Evolutionary conservation across 2,113 vertebrate species (phyloP), one percentile per base, ranked within the genome.

Genomic region (Cacatua alba): DNA sequence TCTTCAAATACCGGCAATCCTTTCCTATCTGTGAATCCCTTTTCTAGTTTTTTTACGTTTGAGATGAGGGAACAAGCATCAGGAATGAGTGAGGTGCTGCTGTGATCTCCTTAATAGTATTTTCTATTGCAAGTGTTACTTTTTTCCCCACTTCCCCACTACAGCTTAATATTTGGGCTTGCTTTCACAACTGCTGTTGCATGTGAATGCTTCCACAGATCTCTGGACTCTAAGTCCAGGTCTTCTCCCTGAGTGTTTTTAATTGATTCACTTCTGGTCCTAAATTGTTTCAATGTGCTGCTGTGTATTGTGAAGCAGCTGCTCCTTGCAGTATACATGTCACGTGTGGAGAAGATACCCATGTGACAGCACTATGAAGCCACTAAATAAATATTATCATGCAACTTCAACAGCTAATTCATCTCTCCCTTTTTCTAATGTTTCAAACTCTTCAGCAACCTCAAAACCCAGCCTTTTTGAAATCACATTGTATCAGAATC

Each of bases 251-350:
- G 52, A 2, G 6, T 33, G 69, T 24, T 37, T 88, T 90, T 28
- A 90, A 83, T 86, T 86, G 78, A 86, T 71, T 88, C 29, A 86
- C 33, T 94, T 93, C 76, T 82, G 69, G 72, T 44, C 51, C 60
- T 88, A 68, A 90, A 96, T 70, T 62, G 65, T 62, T 89, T 89
- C 92, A 71, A 1, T 37, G 49, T 86, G 72, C 44, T 86, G 55
- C 69, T 88, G n/a, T 37, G 76, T 37, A 17, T 35, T 11, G 23
- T 72, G 78, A 71, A 80, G 60, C 82, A 84, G 82, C 62, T 78
- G 85, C 70, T 93, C 43, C 72, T 69, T 59, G 25, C 2, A 1
- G 60, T 64, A n/a, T 15, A 10, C 20, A 59, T n/a, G 10, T 51
- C 69, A 37, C 51, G n/a, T 25, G 69, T n/a, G 39, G 64, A 83